Conservation (phyloP, 1,140 invertebrate genomes). For the Cotesia glomerata region DNA sequence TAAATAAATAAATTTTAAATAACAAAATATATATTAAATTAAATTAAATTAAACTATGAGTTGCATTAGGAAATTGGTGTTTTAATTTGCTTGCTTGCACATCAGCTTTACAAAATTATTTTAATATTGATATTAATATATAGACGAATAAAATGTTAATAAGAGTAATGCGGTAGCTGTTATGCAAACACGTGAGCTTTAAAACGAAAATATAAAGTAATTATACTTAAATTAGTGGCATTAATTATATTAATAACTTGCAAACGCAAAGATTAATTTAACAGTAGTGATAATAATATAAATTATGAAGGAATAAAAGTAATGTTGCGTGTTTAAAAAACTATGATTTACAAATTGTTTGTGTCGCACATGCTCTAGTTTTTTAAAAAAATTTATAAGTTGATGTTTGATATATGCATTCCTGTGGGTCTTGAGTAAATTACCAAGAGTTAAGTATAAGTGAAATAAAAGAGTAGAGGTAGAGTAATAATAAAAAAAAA, state of each 20-base stretch:
- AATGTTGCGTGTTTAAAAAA: too few species aligned
- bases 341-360: too few species aligned
- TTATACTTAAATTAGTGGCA: not conserved
- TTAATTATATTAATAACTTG: not conserved
- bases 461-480: too few species aligned
- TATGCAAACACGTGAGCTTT: not conserved
- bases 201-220: not conserved
- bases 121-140: not conserved
- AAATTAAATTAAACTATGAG: not conserved
- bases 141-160: not conserved
- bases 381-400: too few species aligned
- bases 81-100: not conserved
- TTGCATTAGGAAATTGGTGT: not conserved
- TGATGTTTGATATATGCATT: too few species aligned
- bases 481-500: not conserved
- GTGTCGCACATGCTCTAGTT: too few species aligned
- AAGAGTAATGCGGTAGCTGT: not conserved
- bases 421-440: too few species aligned
- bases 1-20: conserved; percentile 18
- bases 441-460: too few species aligned
- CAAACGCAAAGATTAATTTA: too few species aligned
- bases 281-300: too few species aligned
- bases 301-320: too few species aligned
- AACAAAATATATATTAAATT: conserved; percentile 22
- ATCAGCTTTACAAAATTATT: conserved; percentile 13